Base-by-base conservation (phyloP, 2,888 invertebrate genomes). In the Phalera bucephala region DNA sequence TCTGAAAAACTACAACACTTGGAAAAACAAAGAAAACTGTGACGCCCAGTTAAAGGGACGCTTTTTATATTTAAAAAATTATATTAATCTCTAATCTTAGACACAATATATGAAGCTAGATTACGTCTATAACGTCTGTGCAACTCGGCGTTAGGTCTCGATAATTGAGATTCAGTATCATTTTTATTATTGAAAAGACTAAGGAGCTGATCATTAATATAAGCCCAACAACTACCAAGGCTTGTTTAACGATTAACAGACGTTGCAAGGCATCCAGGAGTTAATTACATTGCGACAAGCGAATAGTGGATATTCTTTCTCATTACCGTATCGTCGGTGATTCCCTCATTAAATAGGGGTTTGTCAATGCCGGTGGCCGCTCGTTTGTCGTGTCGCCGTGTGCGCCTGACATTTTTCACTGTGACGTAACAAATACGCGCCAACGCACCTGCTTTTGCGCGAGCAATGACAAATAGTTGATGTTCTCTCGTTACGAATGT, bases 331-430 rank as follows among this genome's bases (percentile, higher is more conserved):
- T 60, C 68, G 65, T 65, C 62, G 57, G 69, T 66, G 59, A 59
- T 62, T 39, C 55, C 64, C 78, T 80, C 80, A 81, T 82, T 80
- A 81, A 66, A 72, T 65, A 61, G 54, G 73, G 57, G 74, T 77
- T 74, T 78, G 78, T 80, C 81, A 72, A 64, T 44, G 14, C 27
- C 14, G 27, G 64, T 69, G 64, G 67, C 52, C 66, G 63, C 64
- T 72, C 77, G 77, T 79, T 80, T 79, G 78, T 78, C 68, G 71
- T 72, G 76, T 72, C 74, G 65, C 70, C 68, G 68, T 69, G 52
- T 71, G 77, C 65, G 68, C 57, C 39, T 54, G 65, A 64, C 75
- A 76, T 79, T 75, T 76, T 75, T 75, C 76, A 75, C 58, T 52
- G 65, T 70, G 74, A 74, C 64, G 66, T 71, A 72, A 72, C 66